Base-by-base conservation (phyloP, 1,140 invertebrate species). In the Episyrphus balteatus region DNA sequence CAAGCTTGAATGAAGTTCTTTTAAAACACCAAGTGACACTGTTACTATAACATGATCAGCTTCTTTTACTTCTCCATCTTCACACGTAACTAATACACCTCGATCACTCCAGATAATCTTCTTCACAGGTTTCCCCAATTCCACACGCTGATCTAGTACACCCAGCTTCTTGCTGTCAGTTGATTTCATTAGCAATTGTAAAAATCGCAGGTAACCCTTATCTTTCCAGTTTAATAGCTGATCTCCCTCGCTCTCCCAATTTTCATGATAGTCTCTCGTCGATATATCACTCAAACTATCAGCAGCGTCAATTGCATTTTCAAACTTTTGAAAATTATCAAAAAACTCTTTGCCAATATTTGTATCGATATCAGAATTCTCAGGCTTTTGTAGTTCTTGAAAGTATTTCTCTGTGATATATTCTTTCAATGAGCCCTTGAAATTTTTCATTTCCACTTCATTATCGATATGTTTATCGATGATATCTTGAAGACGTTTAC, bases 31-130 rank as follows among this genome's bases (percentile, higher is more conserved):
- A 8, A 84, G 50, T 2, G 81, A 78, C 1, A 77, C 59, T 13
- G 81, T 82, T 3, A 79, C 63, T 44, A 84, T 77, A 1, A 80
- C 74, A 59, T 78, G 75, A 53, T 79, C 76, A 26, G 77, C 74
- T 8, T 56, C 52, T 53, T 74, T 78, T 13, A 59, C 40, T 26
- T 71, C 68, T 8, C 75, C 76, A 54, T 81, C 78, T 30, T 62
- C 63, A 52, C 79, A 81, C 12, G 59, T 68, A 5, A 81, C 66
- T 32, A 3, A 43, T 18, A n/a, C n/a, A n/a, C n/a, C n/a, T 14
- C 3, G 3, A 7, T 32, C 3, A 5, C 21, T 12, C 65, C 66
- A 73, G 18, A 51, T 46, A 18, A 75, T 71, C 49, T 64, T 63
- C 2, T 40, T 50, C 0, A 77, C 73, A 61, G 69, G 62, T 56